These are phyloP conservation scores for Lipotes vexillifer DNA, from an alignment of 2,113 vertebrate species.

Conservation along the genomic window DNA sequence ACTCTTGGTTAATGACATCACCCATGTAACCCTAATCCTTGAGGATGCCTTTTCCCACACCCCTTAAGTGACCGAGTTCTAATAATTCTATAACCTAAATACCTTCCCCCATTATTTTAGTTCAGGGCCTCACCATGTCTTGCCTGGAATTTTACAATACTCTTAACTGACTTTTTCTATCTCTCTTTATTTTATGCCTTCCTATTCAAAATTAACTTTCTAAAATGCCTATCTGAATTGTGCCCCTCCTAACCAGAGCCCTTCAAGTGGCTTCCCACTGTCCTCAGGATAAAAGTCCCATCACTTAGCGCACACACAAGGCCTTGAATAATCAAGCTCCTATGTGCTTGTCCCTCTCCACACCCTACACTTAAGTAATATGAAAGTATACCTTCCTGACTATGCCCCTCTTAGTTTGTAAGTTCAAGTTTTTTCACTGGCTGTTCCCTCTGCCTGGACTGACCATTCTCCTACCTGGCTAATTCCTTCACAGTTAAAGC, in stretches of 20 bases:
- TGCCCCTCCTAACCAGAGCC: neutral
- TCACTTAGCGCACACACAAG: neutral
- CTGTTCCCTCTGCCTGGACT: neutral
- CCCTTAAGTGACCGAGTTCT: neutral
- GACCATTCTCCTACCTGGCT: neutral
- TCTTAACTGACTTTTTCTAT: neutral
- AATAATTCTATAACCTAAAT: neutral
- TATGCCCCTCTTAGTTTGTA: neutral
- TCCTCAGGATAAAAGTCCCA: neutral
- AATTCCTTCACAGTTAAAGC: conserved; percentile 29
- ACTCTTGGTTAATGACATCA: neutral
- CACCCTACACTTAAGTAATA: neutral
- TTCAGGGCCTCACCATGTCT: neutral
- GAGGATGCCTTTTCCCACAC: neutral
- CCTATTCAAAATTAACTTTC: conserved; percentile 2
- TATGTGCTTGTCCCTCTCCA: neutral
- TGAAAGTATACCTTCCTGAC: conserved; percentile 5
- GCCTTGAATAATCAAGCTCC: conserved; percentile 12
- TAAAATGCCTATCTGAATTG: neutral
- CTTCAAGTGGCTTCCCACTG: neutral
- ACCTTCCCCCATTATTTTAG: neutral
- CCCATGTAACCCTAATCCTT: neutral
- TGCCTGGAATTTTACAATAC: neutral
- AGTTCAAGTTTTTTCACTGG: neutral
- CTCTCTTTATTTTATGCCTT: neutral